These are phyloP conservation scores for Mastigias papua DNA, from an alignment of 30 jellyfish, hydroid and myxozoan genomes.

Conservation along the genomic window DNA sequence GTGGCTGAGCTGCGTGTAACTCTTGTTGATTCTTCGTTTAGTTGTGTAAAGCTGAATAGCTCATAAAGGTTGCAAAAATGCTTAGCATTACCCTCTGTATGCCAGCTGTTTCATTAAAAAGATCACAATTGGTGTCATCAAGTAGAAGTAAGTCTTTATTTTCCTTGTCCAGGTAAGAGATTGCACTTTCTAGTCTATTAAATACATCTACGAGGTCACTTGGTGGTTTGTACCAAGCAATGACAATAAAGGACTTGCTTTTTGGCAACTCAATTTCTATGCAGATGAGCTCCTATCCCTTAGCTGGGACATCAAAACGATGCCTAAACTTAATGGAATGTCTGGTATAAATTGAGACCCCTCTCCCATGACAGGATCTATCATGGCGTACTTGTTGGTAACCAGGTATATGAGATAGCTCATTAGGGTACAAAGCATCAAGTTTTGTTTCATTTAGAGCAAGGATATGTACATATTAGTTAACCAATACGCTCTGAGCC, in stretches of 20 bases:
- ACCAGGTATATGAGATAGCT: not conserved
- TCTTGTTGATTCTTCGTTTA: constrained; percentile 31
- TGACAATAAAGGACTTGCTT: not conserved
- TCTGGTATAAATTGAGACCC: constrained; percentile 39
- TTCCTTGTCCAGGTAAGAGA: constrained; percentile 10
- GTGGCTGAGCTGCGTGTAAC: constrained; percentile 17
- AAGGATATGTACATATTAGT: constrained; percentile 12
- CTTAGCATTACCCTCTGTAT: not conserved
- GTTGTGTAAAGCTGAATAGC: constrained; percentile 22
- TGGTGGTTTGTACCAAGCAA: constrained; percentile 54
- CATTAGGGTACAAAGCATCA: constrained; percentile 9
- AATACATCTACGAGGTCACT: constrained; percentile 10
- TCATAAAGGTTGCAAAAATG: constrained; percentile 27
- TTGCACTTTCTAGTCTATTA: not conserved
- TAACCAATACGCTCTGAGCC: not conserved
- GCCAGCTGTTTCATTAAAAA: not conserved
- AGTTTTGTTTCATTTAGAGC: constrained; percentile 49
- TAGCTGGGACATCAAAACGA: not conserved
- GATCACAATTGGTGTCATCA: constrained; percentile 55
- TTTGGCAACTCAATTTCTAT: not conserved
- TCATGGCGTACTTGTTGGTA: constrained; percentile 16
- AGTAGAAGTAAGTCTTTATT: constrained; percentile 21
- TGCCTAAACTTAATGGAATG: not conserved
- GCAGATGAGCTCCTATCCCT: not conserved
- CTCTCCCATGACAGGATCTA: constrained; percentile 12